A percentile compares a stretch with the other conserved stretches of the same genome.
phyloP scores from a whole-genome alignment of 2,797 vertebrate genomes.

The Aselliscus stoliczkanus region DNA sequence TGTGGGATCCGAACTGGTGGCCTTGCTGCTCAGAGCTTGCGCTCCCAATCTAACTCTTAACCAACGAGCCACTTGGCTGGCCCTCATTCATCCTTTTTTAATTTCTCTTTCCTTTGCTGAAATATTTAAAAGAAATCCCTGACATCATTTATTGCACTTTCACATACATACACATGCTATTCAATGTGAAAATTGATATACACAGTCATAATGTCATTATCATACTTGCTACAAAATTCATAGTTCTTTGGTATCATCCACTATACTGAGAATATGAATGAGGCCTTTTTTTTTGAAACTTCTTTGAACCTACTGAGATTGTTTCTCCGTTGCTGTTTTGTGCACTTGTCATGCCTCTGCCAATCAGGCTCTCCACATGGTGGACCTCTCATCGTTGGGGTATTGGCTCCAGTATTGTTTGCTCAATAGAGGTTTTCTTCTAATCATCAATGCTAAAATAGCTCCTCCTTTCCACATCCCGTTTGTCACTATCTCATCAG shows the following conservation, averaged over 20 bases:
- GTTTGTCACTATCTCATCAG: not conserved
- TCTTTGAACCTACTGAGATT: not conserved
- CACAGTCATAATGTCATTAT: not conserved
- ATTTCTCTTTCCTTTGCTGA: not conserved
- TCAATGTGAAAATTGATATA: not conserved
- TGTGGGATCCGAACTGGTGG: too few relatives aligned
- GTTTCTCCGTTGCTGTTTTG: not conserved
- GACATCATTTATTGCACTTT: not conserved
- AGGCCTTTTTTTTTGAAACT: not conserved
- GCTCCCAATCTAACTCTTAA: too few relatives aligned
- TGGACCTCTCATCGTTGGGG: not conserved
- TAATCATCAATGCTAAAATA: not conserved
- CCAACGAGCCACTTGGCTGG: too few relatives aligned
- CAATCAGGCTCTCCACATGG: not conserved
- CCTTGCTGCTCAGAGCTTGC: too few relatives aligned
- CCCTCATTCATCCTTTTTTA: not conserved
- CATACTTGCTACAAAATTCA: not conserved
- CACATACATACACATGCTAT: not conserved
- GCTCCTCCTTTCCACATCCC: not conserved
- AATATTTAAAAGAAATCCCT: not conserved
- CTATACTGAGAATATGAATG: not conserved
- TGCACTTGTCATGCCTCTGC: not conserved
- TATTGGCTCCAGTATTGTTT: not conserved
- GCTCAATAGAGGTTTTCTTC: not conserved
- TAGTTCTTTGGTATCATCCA: not conserved